Conservation (phyloP, 2,113 vertebrate genomes). For the Scytalopus superciliaris region DNA sequence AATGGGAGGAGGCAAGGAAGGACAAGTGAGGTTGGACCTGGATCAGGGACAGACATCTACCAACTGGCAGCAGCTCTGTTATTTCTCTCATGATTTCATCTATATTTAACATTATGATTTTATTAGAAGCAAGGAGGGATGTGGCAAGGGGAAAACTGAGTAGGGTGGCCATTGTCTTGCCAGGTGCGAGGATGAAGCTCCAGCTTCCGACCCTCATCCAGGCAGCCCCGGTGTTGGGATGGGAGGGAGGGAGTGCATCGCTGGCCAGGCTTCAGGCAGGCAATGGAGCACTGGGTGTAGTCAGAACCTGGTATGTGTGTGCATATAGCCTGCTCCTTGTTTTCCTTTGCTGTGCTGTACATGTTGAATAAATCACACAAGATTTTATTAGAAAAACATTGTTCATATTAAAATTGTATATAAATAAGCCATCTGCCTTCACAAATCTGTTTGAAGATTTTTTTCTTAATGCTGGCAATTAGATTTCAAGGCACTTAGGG, state of each 20-base stretch:
- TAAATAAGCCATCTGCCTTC: slow-evolving; percentile 35
- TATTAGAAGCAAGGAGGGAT: background rate
- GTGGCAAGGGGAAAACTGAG: background rate
- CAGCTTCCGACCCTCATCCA: background rate
- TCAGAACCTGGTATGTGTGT: background rate
- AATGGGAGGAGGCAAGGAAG: slow-evolving; percentile 32
- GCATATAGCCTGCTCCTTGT: background rate
- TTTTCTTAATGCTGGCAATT: background rate
- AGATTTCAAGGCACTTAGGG: background rate
- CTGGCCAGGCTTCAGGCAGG: background rate
- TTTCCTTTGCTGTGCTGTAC: slow-evolving; percentile 19
- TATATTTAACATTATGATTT: background rate
- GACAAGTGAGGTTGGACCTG: background rate
- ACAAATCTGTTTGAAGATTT: slow-evolving; percentile 5
- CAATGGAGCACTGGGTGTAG: background rate
- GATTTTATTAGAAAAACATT: slow-evolving; percentile 31
- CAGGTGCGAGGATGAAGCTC: background rate
- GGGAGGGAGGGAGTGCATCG: background rate
- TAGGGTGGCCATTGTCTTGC: background rate
- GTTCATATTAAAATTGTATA: slow-evolving; percentile 7
- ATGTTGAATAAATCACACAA: slow-evolving; percentile 17
- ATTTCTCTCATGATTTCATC: background rate
- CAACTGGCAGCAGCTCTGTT: background rate
- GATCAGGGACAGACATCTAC: background rate
- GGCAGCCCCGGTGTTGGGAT: background rate